Conservation (phyloP, 2,888 invertebrate genomes). For the Hydrotaea diabolus region DNA sequence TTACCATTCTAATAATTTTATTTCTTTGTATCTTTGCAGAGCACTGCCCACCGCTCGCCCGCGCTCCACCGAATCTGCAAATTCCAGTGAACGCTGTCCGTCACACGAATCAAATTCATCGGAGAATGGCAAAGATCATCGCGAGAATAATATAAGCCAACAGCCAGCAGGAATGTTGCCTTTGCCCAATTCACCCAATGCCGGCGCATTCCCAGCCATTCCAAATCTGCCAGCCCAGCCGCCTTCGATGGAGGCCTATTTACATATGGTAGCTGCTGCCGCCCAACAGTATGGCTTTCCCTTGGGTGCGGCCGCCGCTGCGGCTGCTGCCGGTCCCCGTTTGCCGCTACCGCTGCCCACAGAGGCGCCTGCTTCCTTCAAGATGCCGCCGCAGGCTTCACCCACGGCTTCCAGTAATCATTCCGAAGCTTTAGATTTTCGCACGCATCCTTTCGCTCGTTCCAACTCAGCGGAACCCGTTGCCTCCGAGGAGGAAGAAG, state of each 20-base stretch:
- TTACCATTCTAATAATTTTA: constrained; percentile 30
- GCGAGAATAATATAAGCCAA: constrained; percentile 72
- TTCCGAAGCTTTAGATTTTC: constrained; percentile 89
- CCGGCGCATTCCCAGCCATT: constrained; percentile 76
- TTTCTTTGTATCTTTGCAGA: constrained; percentile 70
- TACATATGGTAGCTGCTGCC: constrained; percentile 86
- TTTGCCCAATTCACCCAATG: constrained; percentile 53
- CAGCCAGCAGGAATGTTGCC: constrained; percentile 68
- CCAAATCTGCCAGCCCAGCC: constrained; percentile 84
- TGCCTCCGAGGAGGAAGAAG: constrained; percentile 81
- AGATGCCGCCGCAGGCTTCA: constrained; percentile 80
- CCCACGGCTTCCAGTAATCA: constrained; percentile 82
- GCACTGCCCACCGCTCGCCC: constrained; percentile 79
- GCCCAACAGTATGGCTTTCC: constrained; percentile 89
- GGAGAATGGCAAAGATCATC: constrained; percentile 81
- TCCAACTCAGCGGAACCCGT: constrained; percentile 82
- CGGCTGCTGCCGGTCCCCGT: constrained; percentile 70
- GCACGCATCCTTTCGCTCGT: constrained; percentile 85
- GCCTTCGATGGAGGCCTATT: constrained; percentile 91
- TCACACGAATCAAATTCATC: constrained; percentile 89
- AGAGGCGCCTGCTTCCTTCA: constrained; percentile 84
- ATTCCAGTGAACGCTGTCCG: constrained; percentile 87
- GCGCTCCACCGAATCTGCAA: constrained; percentile 79
- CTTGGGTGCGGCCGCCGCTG: constrained; percentile 83
- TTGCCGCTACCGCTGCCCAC: constrained; percentile 85